Conservation (phyloP, 2,888 invertebrate genomes). For the Melangyna quadrimaculata region DNA sequence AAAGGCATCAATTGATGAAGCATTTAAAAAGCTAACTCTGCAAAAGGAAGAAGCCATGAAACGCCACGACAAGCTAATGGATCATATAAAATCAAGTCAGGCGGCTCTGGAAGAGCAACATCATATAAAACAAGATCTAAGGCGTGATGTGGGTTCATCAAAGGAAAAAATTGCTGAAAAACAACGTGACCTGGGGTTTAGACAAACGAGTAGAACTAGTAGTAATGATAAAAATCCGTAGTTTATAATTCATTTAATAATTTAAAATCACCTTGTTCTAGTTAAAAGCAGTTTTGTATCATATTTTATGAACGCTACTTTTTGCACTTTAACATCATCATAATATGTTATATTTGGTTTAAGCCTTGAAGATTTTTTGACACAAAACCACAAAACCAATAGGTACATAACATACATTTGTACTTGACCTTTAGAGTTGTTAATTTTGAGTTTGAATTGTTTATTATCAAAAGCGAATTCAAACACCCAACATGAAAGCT, state of each 20-base stretch:
- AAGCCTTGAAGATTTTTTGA: too few relatives aligned
- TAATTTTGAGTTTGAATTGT: too few relatives aligned
- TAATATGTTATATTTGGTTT: too few relatives aligned
- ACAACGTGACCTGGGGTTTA: conserved; percentile 92
- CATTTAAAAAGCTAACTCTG: conserved; percentile 94
- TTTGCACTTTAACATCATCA: too few relatives aligned
- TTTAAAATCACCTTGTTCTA: too few relatives aligned
- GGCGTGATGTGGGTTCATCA: conserved; percentile 94
- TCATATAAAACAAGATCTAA: conserved; percentile 89
- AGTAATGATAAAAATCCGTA: conserved; percentile 96
- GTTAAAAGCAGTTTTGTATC: too few relatives aligned
- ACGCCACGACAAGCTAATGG: conserved; percentile 95
- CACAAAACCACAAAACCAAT: too few relatives aligned
- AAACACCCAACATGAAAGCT: conserved; percentile 97
- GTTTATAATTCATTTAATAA: too few relatives aligned
- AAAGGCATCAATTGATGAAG: conserved; percentile 93
- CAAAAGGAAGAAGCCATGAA: conserved; percentile 97
- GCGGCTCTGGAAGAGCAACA: conserved; percentile 94
- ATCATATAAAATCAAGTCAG: conserved; percentile 95
- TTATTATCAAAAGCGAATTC: conserved; percentile 95
- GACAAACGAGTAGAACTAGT: conserved; percentile 98
- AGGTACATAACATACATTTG: too few relatives aligned
- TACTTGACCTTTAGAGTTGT: too few relatives aligned
- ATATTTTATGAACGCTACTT: too few relatives aligned
- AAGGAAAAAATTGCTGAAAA: conserved; percentile 92